A percentile compares a stretch with the other conserved stretches of the same genome.
phyloP scores from a whole-genome alignment of 2,888 invertebrate genomes.

The Creontiades dilutus region DNA sequence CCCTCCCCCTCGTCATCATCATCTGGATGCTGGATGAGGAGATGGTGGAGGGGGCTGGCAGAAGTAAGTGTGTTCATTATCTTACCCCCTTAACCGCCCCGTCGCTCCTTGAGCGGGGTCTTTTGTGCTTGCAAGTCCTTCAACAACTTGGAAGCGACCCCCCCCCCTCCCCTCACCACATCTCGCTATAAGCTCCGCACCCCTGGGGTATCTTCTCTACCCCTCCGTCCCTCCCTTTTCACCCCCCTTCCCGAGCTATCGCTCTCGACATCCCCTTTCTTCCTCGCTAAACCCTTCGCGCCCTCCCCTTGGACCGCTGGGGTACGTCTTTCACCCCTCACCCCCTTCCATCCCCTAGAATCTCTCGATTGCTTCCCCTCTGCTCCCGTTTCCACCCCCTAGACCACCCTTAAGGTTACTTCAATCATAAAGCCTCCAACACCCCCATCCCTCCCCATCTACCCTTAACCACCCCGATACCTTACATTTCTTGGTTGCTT shows the following conservation, averaged over 20 bases:
- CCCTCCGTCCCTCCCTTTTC: background rate
- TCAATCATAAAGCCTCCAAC: slow-evolving; percentile 52
- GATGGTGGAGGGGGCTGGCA: background rate
- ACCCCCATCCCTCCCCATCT: background rate
- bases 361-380: slow-evolving; percentile 10
- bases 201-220: background rate
- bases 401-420: slow-evolving; percentile 27
- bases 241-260: background rate
- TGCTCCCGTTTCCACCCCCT: background rate
- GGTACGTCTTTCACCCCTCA: background rate
- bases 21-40: background rate
- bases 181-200: background rate
- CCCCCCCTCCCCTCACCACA: background rate
- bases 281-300: background rate
- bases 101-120: background rate
- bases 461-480: background rate
- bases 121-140: slow-evolving; percentile 43
- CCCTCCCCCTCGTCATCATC: background rate
- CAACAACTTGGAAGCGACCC: background rate
- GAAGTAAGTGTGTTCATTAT: slow-evolving; percentile 55
- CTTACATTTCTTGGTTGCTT: background rate
- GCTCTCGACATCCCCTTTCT: background rate
- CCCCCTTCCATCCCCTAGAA: background rate
- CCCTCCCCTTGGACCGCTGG: background rate
- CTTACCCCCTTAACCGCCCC: background rate